These are phyloP conservation scores for Trachymyrmex septentrionalis DNA, from an alignment of 1,140 invertebrate genomes.

Conservation along the genomic window DNA sequence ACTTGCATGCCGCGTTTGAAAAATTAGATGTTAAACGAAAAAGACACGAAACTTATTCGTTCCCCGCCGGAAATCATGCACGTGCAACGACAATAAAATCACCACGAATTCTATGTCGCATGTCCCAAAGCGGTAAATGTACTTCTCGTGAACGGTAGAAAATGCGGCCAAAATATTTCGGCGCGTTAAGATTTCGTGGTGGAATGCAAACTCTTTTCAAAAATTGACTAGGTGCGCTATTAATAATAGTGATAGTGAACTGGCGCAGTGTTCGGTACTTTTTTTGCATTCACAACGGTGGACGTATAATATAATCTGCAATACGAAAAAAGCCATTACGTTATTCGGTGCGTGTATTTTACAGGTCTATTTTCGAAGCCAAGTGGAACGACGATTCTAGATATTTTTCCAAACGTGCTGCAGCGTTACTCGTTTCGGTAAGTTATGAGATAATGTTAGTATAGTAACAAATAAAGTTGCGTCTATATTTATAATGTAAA, in stretches of 20 bases:
- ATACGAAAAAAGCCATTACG: not conserved
- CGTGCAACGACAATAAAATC: constrained; percentile 14
- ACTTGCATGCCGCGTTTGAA: not conserved
- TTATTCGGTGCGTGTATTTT: constrained; percentile 73
- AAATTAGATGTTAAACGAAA: not conserved
- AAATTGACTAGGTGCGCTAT: not conserved
- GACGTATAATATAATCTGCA: constrained; percentile 5
- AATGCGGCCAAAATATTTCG: constrained; percentile 35
- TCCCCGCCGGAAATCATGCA: not conserved
- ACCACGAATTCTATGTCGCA: constrained; percentile 3
- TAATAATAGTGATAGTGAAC: not conserved
- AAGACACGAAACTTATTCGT: not conserved
- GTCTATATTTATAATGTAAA: not conserved
- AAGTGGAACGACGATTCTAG: constrained; percentile 88
- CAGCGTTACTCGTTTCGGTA: constrained; percentile 88
- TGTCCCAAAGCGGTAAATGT: constrained; percentile 23
- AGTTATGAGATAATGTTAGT: constrained; percentile 76
- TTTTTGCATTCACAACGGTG: not conserved
- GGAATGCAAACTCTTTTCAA: not conserved
- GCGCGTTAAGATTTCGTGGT: not conserved
- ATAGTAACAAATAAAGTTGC: not conserved
- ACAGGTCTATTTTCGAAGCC: constrained; percentile 87
- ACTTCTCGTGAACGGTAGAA: constrained; percentile 20
- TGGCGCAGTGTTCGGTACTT: not conserved
- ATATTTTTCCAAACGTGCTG: constrained; percentile 88